These are phyloP conservation scores for Drosophila tropicalis DNA, from an alignment of 1,140 invertebrate species.

Conservation along the genomic window DNA sequence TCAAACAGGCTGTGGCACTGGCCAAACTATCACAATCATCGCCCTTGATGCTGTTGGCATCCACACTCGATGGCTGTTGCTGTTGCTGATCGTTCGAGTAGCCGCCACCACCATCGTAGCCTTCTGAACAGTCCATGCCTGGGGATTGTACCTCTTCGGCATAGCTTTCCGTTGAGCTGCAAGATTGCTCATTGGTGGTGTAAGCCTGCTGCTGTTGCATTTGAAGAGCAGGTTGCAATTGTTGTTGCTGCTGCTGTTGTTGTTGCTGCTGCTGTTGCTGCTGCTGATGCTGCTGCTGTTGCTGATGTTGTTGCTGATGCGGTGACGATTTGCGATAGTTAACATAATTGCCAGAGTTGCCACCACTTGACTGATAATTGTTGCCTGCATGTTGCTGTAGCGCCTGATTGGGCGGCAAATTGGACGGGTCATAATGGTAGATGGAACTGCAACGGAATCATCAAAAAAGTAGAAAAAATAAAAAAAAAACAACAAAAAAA, in stretches of 20 bases:
- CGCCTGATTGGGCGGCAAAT: conserved; percentile 85
- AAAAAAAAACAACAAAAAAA: not conserved
- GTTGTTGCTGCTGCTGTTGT: conserved; percentile 46
- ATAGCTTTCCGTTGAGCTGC: conserved; percentile 72
- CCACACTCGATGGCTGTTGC: conserved; percentile 28
- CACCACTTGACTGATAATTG: conserved; percentile 57
- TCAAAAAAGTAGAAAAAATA: not conserved
- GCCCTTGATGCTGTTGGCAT: conserved; percentile 35
- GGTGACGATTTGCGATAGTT: conserved; percentile 66
- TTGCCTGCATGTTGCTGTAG: conserved; percentile 67
- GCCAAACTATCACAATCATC: conserved; percentile 78
- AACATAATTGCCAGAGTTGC: conserved; percentile 61
- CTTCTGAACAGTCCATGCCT: conserved; percentile 62
- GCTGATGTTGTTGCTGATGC: conserved; percentile 47
- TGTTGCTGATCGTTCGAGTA: conserved; percentile 39
- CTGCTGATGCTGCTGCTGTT: conserved; percentile 31
- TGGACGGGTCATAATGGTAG: conserved; percentile 90
- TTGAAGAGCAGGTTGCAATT: conserved; percentile 37
- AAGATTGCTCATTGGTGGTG: conserved; percentile 55
- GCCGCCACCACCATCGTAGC: conserved; percentile 40
- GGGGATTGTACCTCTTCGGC: conserved; percentile 67
- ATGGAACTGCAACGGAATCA: conserved; percentile 84
- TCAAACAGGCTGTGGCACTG: conserved; percentile 72
- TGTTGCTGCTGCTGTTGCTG: conserved; percentile 30
- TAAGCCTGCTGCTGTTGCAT: conserved; percentile 57